Conservation (phyloP, 2,888 invertebrate genomes). For the Brenthis hecate region DNA sequence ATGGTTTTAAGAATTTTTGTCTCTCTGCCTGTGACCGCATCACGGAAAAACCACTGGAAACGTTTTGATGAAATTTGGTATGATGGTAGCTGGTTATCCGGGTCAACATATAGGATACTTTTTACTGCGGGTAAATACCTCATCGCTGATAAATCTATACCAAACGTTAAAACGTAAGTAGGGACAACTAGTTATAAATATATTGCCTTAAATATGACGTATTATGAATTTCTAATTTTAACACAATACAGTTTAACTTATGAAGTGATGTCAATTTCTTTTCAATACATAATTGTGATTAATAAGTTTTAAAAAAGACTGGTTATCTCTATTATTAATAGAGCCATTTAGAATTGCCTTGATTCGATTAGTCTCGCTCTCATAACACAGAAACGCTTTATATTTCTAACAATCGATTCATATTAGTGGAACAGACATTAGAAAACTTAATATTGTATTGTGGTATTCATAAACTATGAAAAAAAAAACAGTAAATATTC, state of each 20-base stretch:
- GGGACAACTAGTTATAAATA: not conserved
- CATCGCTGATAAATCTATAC: too few relatives aligned
- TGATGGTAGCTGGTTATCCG: too few relatives aligned
- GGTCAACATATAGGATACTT: too few relatives aligned
- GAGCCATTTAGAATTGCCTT: constrained; percentile 39
- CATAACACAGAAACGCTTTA: constrained; percentile 53
- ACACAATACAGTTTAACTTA: constrained; percentile 5
- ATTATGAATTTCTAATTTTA: constrained; percentile 1
- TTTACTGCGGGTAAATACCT: too few relatives aligned
- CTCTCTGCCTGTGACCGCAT: too few relatives aligned
- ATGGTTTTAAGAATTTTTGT: too few relatives aligned
- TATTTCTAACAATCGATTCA: constrained; percentile 58
- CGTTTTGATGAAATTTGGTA: too few relatives aligned
- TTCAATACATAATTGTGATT: constrained; percentile 30
- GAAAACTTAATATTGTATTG: constrained; percentile 37
- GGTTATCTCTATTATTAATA: constrained; percentile 42
- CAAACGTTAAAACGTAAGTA: too few relatives aligned
- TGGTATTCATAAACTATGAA: constrained; percentile 21
- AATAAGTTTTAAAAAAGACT: constrained; percentile 38
- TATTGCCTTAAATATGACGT: not conserved
- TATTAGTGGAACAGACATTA: constrained; percentile 46
- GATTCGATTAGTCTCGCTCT: constrained; percentile 62
- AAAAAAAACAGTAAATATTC: not conserved
- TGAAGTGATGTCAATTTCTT: constrained; percentile 13
- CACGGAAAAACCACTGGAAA: too few relatives aligned